Base-by-base conservation (phyloP, 2,113 vertebrate genomes). In the Cyprinodon variegatus region DNA sequence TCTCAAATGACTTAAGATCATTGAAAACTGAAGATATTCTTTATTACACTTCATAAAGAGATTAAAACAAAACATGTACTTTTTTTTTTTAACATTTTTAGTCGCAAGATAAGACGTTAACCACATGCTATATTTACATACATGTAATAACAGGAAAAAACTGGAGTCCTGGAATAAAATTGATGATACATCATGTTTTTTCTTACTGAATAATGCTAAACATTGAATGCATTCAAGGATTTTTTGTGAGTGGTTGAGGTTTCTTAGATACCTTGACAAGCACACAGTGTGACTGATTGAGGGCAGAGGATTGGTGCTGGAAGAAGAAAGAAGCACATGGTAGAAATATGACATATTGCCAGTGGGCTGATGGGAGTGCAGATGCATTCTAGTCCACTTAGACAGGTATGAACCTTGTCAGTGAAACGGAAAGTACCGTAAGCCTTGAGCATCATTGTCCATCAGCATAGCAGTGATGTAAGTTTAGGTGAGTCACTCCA, bases 251-350 rank as follows among this genome's bases (percentile, higher is more conserved):
- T 63, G 73, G 61, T 70, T 63, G 37, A 80, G 37, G 57, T 66
- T 79, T 88, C 29, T 79, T 81, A 40, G 76, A 68, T 68, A 89
- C 59, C 76, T 76, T 77, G 65, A 70, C 70, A 76, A 11, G 15
- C 68, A 53, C 76, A 68, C 66, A 43, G 4, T 53, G 4, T 86
- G 85, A 90, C 78, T 79, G 91, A 93, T 92, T 87, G 76, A 86
- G 88, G 90, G 43, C 86, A 86, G 76, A 59, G 70, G 69, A 83
- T 77, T 85, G 83, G 80, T 78, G 84, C 76, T 77, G 73, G 86
- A 83, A 83, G 84, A 89, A 77, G 57, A 74, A 57, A 83, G 70
- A 72, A 68, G 67, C 86, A 88, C 74, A 78, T 39, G 69, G 12
- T 38, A 29, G 43, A 76, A 68, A 86, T 45, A 72, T 79, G 88